Evolutionary conservation across 2,113 vertebrate species (phyloP).

Genomic region (Vombatus ursinus): DNA sequence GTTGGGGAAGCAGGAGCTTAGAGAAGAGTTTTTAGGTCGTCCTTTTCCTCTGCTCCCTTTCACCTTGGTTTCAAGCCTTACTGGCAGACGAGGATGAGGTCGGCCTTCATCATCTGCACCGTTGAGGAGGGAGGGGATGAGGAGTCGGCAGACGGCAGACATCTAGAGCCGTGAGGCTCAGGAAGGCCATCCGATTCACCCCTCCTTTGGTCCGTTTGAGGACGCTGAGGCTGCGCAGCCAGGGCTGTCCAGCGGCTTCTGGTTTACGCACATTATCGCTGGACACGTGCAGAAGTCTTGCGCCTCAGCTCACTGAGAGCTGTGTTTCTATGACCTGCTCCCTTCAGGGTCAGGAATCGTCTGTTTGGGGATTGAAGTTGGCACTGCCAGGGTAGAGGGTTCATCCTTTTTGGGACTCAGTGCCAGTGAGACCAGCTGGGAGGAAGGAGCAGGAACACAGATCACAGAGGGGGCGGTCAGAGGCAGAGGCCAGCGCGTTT

Average conservation of each 20-base stretch:
- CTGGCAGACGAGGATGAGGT: too few relatives aligned
- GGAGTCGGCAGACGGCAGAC: too few relatives aligned
- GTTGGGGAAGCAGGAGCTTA: neutral
- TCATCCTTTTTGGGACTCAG: neutral
- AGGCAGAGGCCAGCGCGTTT: neutral
- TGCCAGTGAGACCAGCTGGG: neutral
- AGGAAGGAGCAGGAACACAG: neutral
- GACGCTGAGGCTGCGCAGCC: accelerated
- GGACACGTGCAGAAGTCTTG: neutral
- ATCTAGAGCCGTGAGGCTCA: too few relatives aligned
- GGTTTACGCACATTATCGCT: neutral
- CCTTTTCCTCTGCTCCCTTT: neutral
- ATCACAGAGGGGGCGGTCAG: neutral
- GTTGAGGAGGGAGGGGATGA: neutral
- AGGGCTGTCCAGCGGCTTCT: neutral
- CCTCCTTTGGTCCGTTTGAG: too few relatives aligned
- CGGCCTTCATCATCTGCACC: too few relatives aligned
- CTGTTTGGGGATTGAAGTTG: neutral
- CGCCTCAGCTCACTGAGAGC: neutral
- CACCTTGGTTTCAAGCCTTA: neutral
- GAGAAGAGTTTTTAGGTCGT: neutral
- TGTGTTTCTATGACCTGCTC: neutral
- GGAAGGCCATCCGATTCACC: too few relatives aligned
- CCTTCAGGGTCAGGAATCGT: neutral
- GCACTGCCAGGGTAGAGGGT: neutral